A percentile compares a stretch with the other conserved stretches of the same genome.
Conservation (phyloP, 1,140 invertebrate species). For the Diorhabda sublineata region DNA sequence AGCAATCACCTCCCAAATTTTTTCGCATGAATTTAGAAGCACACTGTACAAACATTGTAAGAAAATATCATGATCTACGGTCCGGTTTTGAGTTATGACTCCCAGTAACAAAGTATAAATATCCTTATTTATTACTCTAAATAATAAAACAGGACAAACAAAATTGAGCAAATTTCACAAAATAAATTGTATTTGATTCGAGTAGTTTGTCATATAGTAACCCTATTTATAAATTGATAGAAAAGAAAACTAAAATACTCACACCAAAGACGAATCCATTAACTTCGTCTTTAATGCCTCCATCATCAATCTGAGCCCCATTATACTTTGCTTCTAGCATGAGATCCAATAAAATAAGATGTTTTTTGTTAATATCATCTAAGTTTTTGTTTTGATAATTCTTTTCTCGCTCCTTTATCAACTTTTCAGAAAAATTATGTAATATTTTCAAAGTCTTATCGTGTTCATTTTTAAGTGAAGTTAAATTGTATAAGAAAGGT, state of each 20-base stretch:
- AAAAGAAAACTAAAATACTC: not conserved
- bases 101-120: no score
- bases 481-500: slow-evolving; percentile 2
- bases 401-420: slow-evolving; percentile 42
- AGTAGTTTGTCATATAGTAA: no score
- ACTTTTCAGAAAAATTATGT: slow-evolving; percentile 64
- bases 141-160: no score
- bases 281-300: slow-evolving; percentile 76
- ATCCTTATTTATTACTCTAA: no score
- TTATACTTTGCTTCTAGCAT: slow-evolving; percentile 59
- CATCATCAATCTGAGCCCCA: slow-evolving; percentile 54
- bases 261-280: slow-evolving; percentile 85
- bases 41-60: no score
- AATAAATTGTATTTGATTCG: no score
- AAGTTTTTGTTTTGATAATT: not conserved
- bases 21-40: no score
- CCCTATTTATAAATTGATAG: no score
- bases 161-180: no score
- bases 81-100: no score
- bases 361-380: slow-evolving; percentile 46
- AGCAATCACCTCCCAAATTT: no score
- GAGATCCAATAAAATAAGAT: slow-evolving; percentile 70
- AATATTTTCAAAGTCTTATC: slow-evolving; percentile 40
- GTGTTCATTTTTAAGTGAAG: not conserved
- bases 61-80: no score